Base-by-base conservation (phyloP, 2,113 vertebrate genomes). In the Istiophorus platypterus region DNA sequence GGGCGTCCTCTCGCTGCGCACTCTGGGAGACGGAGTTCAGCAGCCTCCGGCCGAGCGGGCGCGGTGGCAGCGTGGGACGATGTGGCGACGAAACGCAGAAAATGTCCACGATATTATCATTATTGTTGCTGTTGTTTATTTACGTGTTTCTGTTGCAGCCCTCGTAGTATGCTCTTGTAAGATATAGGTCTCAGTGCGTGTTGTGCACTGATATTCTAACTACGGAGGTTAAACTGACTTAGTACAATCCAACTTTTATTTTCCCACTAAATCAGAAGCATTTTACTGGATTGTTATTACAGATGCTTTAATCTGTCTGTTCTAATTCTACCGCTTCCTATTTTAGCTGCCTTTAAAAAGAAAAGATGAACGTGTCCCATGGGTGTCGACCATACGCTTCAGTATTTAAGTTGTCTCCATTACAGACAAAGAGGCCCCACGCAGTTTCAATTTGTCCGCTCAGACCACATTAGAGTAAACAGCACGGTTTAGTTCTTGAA, bases 21-120 rank as follows among this genome's bases (percentile, higher is more conserved):
- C 78, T 73, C 51, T 94, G 94, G 95, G 93, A 91, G 68, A 78
- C 89, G 91, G 2, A 86, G 94, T 95, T 82, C 12, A 14, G 18
- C 3, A 0, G 20, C 17, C 4, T 54, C 18, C 20, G n/a, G 51
- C 62, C 73, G 72, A 77, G 71, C 18, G 15, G 45, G 39, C 2
- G 11, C 45, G 24, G 10, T 7, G 15, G 2, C 13, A 41, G n/a
- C 27, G 14, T 45, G 4, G 31, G 20, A 26, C 15, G n/a, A n/a
- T n/a, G n/a, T n/a, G n/a, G n/a, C n/a, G n/a, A n/a, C n/a, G n/a
- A n/a, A n/a, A n/a, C n/a, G n/a, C n/a, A n/a, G n/a, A n/a, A n/a
- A n/a, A n/a, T n/a, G n/a, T n/a, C n/a, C n/a, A n/a, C n/a, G n/a
- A 5, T 45, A 20, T 49, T 18, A 18, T 47, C 20, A 18, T 47